phyloP scores from a whole-genome alignment of 2,888 invertebrate species.

The Andrena minutula region DNA sequence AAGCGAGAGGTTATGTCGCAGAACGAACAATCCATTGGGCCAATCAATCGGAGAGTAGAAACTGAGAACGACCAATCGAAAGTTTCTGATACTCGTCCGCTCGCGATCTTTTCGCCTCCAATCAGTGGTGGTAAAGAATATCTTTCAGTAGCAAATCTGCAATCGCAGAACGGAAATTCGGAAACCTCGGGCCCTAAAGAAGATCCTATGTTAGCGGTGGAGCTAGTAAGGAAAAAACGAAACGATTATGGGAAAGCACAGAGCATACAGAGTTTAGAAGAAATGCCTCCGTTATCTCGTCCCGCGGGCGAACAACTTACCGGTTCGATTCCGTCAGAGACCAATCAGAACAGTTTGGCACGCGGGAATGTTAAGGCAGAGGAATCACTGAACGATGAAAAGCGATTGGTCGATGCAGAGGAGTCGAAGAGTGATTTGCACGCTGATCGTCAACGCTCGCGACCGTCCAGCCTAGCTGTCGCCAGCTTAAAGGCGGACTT shows the following conservation, averaged over 20 bases:
- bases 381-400: not conserved
- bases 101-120: not conserved
- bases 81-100: not conserved
- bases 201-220: constrained; percentile 28
- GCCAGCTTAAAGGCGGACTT: constrained; percentile 32
- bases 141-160: not conserved
- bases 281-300: too few species aligned
- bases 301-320: not conserved
- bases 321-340: not conserved
- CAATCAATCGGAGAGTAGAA: not conserved
- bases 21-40: not conserved
- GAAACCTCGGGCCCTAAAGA: not conserved
- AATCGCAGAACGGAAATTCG: not conserved
- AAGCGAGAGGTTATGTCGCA: constrained; percentile 42
- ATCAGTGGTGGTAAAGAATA: not conserved
- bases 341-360: not conserved
- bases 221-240: constrained; percentile 44
- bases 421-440: not conserved
- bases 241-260: constrained; percentile 4
- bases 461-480: not conserved
- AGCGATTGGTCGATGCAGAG: not conserved
- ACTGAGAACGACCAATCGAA: not conserved
- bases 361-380: not conserved
- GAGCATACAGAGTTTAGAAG: not conserved
- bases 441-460: not conserved